These are phyloP conservation scores for Phorcus lineatus DNA, from an alignment of 2,888 invertebrate species.

Conservation along the genomic window DNA sequence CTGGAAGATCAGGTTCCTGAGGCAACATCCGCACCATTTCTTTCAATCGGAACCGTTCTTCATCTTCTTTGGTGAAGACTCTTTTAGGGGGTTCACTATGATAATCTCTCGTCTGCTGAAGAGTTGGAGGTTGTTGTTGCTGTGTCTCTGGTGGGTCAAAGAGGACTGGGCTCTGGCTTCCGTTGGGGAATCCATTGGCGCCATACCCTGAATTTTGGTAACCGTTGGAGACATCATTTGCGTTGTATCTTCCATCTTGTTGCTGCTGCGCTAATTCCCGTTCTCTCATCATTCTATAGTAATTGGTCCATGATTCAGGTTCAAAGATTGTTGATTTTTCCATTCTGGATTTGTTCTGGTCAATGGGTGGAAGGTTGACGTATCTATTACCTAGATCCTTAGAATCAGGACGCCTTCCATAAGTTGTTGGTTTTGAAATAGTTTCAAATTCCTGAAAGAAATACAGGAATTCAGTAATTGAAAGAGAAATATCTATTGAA, in stretches of 20 bases:
- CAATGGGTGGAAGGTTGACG: slow-evolving; percentile 56
- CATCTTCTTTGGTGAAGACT: slow-evolving; percentile 16
- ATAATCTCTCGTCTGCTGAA: neutral
- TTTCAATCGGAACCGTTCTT: slow-evolving; percentile 17
- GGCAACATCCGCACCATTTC: slow-evolving; percentile 48
- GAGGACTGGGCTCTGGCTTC: neutral
- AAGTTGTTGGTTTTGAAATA: slow-evolving; percentile 16
- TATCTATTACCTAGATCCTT: slow-evolving; percentile 55
- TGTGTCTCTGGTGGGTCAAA: neutral
- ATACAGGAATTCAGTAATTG: neutral
- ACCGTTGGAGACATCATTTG: neutral
- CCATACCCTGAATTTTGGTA: slow-evolving; percentile 15
- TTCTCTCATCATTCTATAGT: neutral
- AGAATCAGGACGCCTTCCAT: slow-evolving; percentile 55
- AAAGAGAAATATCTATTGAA: too few relatives aligned
- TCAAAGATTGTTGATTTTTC: slow-evolving; percentile 63
- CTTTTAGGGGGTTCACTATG: neutral
- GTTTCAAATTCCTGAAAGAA: neutral
- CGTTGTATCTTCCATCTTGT: slow-evolving; percentile 26
- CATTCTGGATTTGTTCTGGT: slow-evolving; percentile 51
- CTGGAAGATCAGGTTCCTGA: slow-evolving; percentile 56
- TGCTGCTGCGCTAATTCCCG: slow-evolving; percentile 40
- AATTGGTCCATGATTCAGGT: slow-evolving; percentile 55
- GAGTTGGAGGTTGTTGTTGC: too few relatives aligned
- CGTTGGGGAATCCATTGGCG: neutral